Evolutionary conservation across 2,888 invertebrate species (phyloP), one percentile per base, ranked within the genome.

Genomic region (Achlya flavicornis): DNA sequence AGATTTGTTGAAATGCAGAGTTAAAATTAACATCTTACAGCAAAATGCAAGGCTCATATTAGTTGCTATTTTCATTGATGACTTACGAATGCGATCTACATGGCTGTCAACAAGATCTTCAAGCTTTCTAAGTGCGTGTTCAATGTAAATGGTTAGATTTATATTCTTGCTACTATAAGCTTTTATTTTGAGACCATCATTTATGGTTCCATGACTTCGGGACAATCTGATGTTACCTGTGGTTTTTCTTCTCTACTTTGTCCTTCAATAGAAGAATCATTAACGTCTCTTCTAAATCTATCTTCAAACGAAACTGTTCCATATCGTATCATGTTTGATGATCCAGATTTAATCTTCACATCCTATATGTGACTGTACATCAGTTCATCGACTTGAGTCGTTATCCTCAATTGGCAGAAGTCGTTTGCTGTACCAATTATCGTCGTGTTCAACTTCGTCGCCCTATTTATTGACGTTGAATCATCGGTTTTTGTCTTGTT

Each of bases 311-410:
- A 10, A 38, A 10, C 10, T 38, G 38, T 46, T 4, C 11, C 10
- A 7, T 48, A 16, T 16, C 16, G 48, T 16, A 16, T 7, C 48
- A n/a, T 16, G 48, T 48, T 48, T 48, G 16, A 48, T 48, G 4
- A 14, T 38, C 38, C 7, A 12, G 12, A 41, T 41, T n/a, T n/a
- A n/a, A 14, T 46, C 46, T 46, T 46, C 46, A n/a, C n/a, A 46
- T 46, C n/a, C 6, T 46, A n/a, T n/a, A n/a, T 46, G 46, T 32
- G 53, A 33, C 62, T 53, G 35, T 16, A 32, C 48, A 59, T 63
- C 75, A 78, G 90, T 88, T 90, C 90, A 84, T 87, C 86, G 89
- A 86, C 89, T 78, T 81, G 74, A 77, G 81, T 83, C 80, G 84
- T 87, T 87, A 84, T 84, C 72, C 78, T 79, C 87, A 88, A 90